Base-by-base conservation (phyloP, 2,797 vertebrate species). In the Cirrhinus molitorella region DNA sequence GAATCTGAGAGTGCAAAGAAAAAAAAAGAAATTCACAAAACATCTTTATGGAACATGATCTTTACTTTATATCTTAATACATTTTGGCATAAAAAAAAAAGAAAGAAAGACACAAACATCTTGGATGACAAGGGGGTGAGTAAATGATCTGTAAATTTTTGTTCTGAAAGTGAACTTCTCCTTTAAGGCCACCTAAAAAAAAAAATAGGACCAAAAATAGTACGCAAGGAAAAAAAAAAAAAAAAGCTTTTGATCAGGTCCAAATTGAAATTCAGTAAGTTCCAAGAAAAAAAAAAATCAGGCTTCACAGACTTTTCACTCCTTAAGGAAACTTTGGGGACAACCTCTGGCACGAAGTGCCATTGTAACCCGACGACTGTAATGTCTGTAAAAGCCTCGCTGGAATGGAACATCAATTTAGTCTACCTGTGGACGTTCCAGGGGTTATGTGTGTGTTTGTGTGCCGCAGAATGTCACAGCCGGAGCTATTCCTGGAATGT, bases 401-500 rank as follows among this genome's bases (percentile, higher is more conserved):
- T 6, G 31, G 59, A 79, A 67, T 61, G 28, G 55, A 77, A 66
- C 40, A 45, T 68, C 45, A 85, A 80, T 85, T 72, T 77, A 86
- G 87, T 88, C 84, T 92, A 94, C 93, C 94, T 94, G 94, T 87
- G 83, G 88, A 90, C 74, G 87, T 21, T 80, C 51, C 49, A 82
- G 83, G 40, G 79, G 55, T 89, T 65, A 79, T 74, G 73, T 28
- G 61, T 49, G 85, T 87, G 88, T 87, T 88, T 84, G 76, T 79
- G 86, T 88, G 86, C 86, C 67, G 89, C 89, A 89, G 87, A 91
- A 85, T 91, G 92, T 93, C 90, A 88, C 91, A 89, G 90, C 88
- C 71, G 11, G 86, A 91, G 91, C 86, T 93, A 94, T 95, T 92
- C 79, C 57, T 86, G 91, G 93, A 94, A 95, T 94, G 93, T 61